Evolutionary conservation across 2,888 invertebrate genomes (phyloP).

Genomic region (Yponomeuta evonymella): DNA sequence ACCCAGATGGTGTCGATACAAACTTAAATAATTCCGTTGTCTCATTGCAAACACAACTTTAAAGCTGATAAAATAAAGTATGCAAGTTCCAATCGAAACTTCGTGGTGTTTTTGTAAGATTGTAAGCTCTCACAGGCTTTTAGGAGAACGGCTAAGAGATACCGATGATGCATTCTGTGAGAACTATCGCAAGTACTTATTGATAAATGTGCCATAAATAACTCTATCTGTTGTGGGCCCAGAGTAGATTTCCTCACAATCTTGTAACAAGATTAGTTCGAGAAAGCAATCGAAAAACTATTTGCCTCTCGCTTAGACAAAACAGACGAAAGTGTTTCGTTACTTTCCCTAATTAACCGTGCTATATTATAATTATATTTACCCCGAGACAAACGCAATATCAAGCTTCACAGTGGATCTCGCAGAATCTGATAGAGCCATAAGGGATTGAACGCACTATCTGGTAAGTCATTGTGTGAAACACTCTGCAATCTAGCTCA

Average conservation of each 20-base stretch:
- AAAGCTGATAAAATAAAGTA: not conserved
- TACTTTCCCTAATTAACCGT: too few species aligned
- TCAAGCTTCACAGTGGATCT: too few species aligned
- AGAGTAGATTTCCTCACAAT: not conserved
- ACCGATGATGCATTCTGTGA: not conserved
- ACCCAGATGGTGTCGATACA: constrained; percentile 6
- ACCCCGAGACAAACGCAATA: too few species aligned
- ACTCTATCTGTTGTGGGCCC: not conserved
- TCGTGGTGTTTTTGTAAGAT: not conserved
- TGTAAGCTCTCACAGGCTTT: constrained; percentile 7
- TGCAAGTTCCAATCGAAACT: not conserved
- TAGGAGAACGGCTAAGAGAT: not conserved
- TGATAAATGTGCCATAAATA: not conserved
- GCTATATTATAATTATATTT: too few species aligned
- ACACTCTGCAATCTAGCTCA: too few species aligned
- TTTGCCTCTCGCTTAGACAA: too few species aligned
- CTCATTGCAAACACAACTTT: not conserved
- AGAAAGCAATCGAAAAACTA: too few species aligned
- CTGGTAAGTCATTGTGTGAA: too few species aligned
- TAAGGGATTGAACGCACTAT: too few species aligned
- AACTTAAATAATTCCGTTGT: not conserved
- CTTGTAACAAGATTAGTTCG: too few species aligned
- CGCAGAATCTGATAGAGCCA: too few species aligned
- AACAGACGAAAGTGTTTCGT: too few species aligned
- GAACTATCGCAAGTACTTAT: not conserved